These are phyloP conservation scores for Peromyscus eremicus DNA, from an alignment of 2,797 vertebrate species.

Conservation along the genomic window DNA sequence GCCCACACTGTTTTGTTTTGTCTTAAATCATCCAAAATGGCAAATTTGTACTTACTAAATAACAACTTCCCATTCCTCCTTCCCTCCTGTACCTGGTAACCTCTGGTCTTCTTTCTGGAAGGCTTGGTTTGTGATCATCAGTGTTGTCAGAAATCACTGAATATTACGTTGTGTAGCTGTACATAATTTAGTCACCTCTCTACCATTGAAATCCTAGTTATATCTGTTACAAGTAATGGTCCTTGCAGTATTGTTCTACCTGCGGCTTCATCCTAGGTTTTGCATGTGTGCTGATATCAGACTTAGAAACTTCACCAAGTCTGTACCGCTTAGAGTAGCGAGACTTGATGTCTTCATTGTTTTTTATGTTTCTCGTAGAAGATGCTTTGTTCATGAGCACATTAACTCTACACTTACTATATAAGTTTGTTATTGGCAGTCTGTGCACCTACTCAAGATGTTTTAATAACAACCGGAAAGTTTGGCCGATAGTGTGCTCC, in stretches of 20 bases:
- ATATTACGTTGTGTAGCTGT: background rate
- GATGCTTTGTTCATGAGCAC: background rate
- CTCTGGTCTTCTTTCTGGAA: background rate
- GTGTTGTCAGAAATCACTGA: background rate
- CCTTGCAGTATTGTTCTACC: background rate
- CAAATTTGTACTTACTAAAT: background rate
- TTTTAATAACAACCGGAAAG: background rate
- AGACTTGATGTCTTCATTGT: background rate
- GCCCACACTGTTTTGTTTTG: background rate
- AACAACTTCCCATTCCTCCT: background rate
- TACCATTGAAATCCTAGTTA: background rate
- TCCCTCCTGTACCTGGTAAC: background rate
- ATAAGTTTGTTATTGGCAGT: background rate
- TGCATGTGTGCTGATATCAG: background rate
- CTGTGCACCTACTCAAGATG: background rate
- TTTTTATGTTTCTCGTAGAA: background rate
- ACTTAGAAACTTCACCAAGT: background rate
- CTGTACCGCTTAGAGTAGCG: no score
- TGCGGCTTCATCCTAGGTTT: background rate
- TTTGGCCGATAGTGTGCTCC: background rate
- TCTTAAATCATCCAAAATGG: background rate
- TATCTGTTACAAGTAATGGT: background rate
- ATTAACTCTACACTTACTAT: constrained; percentile 8
- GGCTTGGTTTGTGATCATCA: background rate
- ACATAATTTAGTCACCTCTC: background rate